Base-by-base conservation (phyloP, 2,113 vertebrate genomes). In the Myotis davidii region DNA sequence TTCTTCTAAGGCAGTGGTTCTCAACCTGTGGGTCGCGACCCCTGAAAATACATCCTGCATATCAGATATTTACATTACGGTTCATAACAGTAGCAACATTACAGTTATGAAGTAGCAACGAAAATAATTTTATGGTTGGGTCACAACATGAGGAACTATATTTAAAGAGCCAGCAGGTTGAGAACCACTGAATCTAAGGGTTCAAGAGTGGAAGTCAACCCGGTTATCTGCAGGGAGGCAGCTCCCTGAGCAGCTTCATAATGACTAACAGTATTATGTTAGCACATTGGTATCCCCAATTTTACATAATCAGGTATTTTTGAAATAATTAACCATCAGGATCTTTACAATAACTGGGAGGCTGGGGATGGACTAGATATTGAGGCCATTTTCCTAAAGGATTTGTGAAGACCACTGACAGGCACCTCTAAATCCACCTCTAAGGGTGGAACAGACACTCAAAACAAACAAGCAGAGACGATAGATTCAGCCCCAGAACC, bases 251-350 rank as follows among this genome's bases (percentile, higher is more conserved):
- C 29, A 61, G 52, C 12, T 21, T 21, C 4, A 65, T 2, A 0
- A 25, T 48, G 11, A 34, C 37, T 3, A 18, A 3, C 0, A 10
- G 10, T 0, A 4, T 9, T 13, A 0, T 2, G 70, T 3, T 0
- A 76, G 21, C 1, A 8, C 37, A 5, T 0, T 14, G 20, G 37
- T 48, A 23, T 17, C 59, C 34, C 29, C 45, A 59, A 17, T 25
- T n/a, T 54, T 4, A 74, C 29, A 18, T 13, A 23, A 27, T 34
- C 64, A 52, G 64, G 21, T 20, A 42, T 37, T 25, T 79, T 20
- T 13, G 4, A 88, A 74, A 20, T 37, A n/a, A 52, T 61, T 65
- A 65, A 74, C n/a, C 86, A 29, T 25, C 17, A 32, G 16, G 45
- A 81, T 12, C 50, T 70, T 82, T 82, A 74, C 25, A n/a, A 34